A percentile compares a stretch with the other conserved stretches of the same genome.
phyloP scores from a whole-genome alignment of 2,888 invertebrate species.

The Icerya purchasi region DNA sequence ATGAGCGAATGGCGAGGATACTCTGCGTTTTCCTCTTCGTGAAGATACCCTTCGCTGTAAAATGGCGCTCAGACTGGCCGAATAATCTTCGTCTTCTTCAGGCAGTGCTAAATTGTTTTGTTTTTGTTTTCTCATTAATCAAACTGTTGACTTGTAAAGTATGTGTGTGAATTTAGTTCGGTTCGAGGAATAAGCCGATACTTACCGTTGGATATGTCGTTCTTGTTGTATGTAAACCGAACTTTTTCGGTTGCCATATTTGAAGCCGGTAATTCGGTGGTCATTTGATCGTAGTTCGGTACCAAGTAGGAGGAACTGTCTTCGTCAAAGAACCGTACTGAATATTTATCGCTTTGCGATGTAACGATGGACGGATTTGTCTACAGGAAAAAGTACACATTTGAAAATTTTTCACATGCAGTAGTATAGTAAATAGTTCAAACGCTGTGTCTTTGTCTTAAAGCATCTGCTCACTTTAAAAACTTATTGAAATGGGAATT shows the following conservation, averaged over 20 bases:
- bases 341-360: constrained; percentile 4
- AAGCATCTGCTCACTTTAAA: no score
- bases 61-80: constrained; percentile 63
- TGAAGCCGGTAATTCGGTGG: not conserved
- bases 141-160: no score
- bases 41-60: constrained; percentile 56
- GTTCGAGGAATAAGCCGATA: no score
- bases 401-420: no score
- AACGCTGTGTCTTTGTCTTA: no score
- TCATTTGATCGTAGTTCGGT: constrained; percentile 1
- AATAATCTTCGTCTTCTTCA: constrained; percentile 37
- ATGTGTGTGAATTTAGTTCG: no score
- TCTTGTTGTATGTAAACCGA: constrained; percentile 5
- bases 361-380: no score
- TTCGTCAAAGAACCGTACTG: constrained; percentile 8
- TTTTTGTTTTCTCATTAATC: no score
- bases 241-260: constrained; percentile 7
- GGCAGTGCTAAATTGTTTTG: constrained; percentile 1
- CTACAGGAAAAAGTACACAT: no score
- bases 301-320: not conserved
- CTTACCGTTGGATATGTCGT: constrained; percentile 1
- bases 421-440: no score
- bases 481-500: no score
- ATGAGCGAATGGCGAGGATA: constrained; percentile 34
- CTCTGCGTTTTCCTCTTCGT: constrained; percentile 41